Evolutionary conservation across 2,888 invertebrate species (phyloP).

Genomic region (Biston betularia): DNA sequence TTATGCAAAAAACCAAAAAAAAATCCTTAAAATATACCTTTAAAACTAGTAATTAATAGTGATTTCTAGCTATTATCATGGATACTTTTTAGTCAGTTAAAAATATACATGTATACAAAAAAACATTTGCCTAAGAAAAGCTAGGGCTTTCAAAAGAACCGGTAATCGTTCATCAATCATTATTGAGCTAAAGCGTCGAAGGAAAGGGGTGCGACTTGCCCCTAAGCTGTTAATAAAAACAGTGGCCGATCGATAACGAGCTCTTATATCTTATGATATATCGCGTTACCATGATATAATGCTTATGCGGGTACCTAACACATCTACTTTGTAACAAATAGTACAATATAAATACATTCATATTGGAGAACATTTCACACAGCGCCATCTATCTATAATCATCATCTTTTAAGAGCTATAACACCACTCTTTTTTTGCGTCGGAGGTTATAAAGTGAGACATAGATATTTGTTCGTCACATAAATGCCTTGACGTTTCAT

Average conservation of each 20-base stretch:
- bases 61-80: background rate
- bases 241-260: constrained; percentile 29
- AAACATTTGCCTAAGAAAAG: constrained; percentile 40
- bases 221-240: constrained; percentile 30
- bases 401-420: no score
- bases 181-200: constrained; percentile 59
- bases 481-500: no score
- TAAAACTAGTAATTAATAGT: no score
- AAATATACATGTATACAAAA: background rate
- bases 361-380: no score
- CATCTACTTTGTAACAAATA: background rate
- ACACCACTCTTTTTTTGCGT: no score
- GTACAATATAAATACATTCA: no score
- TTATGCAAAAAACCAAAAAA: no score
- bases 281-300: constrained; percentile 14
- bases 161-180: constrained; percentile 76
- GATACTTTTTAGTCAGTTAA: background rate
- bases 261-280: constrained; percentile 22
- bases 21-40: no score
- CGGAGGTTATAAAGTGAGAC: no score
- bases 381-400: no score
- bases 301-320: constrained; percentile 20
- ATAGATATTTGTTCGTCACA: no score
- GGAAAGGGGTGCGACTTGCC: constrained; percentile 44
- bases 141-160: constrained; percentile 61